Percentiles rank a stretch among this genome's conserved stretches.
Conservation (phyloP, 1,140 invertebrate species). For the Scaptomyza graminum region DNA sequence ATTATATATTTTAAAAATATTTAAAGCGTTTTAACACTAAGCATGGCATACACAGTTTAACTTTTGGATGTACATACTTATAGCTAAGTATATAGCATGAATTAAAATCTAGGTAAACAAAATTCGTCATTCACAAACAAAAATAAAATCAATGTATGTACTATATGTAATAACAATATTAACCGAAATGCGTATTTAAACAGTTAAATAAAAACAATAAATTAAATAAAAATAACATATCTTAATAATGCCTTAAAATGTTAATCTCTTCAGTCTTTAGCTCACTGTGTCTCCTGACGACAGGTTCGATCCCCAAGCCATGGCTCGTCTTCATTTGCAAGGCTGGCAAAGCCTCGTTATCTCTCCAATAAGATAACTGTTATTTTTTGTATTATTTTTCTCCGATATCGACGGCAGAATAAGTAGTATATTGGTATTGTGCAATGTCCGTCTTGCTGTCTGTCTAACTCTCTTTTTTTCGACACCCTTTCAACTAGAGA, state of each 20-base stretch:
- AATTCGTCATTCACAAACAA: slow-evolving; percentile 24
- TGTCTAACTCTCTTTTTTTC: no score
- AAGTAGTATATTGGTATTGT: no score
- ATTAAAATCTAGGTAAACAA: slow-evolving; percentile 62
- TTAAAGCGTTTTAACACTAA: slow-evolving; percentile 32
- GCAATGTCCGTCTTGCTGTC: no score
- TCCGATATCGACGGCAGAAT: no score
- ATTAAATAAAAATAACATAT: slow-evolving; percentile 23
- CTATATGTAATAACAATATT: slow-evolving; percentile 59
- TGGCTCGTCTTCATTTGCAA: no score
- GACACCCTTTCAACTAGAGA: no score
- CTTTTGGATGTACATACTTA: slow-evolving; percentile 64
- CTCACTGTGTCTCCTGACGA: no score
- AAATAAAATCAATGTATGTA: slow-evolving; percentile 28
- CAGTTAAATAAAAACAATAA: no score
- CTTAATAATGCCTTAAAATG: not conserved
- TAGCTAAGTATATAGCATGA: slow-evolving; percentile 56
- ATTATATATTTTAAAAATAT: slow-evolving; percentile 63
- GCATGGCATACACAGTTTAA: not conserved
- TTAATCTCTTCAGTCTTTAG: not conserved
- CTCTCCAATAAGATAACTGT: no score
- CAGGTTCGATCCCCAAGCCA: no score
- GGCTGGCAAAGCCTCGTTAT: no score
- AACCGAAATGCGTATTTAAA: slow-evolving; percentile 61
- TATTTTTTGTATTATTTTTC: no score